Conservation (phyloP, 1,140 invertebrate genomes). For the Papilio dardanus region DNA sequence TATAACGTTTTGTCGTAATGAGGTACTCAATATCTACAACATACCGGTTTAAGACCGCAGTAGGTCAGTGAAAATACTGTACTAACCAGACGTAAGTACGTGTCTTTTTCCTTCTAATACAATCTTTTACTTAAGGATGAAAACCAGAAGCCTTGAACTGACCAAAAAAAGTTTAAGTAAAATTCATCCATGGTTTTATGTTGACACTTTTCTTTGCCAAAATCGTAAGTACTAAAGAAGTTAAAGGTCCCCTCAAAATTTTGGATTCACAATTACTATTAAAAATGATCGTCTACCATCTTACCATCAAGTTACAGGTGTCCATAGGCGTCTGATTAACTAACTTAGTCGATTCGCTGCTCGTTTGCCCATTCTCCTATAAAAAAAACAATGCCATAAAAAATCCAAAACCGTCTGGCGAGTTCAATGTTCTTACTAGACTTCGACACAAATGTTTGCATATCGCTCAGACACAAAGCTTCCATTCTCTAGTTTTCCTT, state of each 20-base stretch:
- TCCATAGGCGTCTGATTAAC: too few species aligned
- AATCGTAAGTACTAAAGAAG: too few species aligned
- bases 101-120: too few species aligned
- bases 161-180: background rate
- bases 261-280: background rate
- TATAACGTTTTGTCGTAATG: background rate
- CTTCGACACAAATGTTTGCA: background rate
- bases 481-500: slow-evolving; percentile 5
- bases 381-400: background rate
- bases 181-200: too few species aligned
- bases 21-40: background rate
- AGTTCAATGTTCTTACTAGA: background rate
- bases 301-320: background rate
- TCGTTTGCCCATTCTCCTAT: too few species aligned
- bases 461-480: slow-evolving; percentile 6
- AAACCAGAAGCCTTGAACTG: background rate
- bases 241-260: too few species aligned
- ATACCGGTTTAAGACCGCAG: background rate
- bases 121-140: background rate
- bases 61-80: slow-evolving; percentile 1
- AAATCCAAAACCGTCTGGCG: background rate
- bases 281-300: background rate
- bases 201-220: too few species aligned
- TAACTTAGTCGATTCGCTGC: too few species aligned
- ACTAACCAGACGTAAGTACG: background rate